Percentiles rank a stretch among this genome's conserved stretches.
Conservation (phyloP, 2,113 vertebrate species). For the Balaenoptera acutorostrata region DNA sequence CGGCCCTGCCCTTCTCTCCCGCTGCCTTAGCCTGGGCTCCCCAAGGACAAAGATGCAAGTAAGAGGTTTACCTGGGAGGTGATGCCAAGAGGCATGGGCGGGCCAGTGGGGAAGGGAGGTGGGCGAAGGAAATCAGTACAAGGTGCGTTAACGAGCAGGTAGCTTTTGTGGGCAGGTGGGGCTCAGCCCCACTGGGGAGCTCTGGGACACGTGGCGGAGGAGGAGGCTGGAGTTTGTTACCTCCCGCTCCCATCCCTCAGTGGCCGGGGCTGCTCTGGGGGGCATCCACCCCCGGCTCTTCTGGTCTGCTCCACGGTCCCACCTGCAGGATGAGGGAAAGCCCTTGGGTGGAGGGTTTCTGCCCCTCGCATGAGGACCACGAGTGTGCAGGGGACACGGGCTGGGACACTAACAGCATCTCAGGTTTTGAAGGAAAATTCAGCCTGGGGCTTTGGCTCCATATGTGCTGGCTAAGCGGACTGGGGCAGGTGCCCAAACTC, state of each 20-base stretch:
- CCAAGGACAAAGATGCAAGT: not conserved
- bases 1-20: not conserved
- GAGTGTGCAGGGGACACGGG: not conserved
- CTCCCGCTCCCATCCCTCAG: not conserved
- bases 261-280: not conserved
- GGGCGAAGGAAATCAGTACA: not conserved
- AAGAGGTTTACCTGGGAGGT: not conserved
- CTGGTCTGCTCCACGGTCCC: not conserved
- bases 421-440: not conserved
- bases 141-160: not conserved
- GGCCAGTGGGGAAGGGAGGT: not conserved
- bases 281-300: not conserved
- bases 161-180: not conserved
- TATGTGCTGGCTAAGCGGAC: not conserved
- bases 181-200: not conserved
- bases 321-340: not conserved
- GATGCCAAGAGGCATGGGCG: not conserved
- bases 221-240: not conserved
- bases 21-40: not conserved
- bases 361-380: not conserved
- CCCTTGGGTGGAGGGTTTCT: not conserved
- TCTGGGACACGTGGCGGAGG: not conserved
- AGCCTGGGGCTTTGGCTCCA: not conserved
- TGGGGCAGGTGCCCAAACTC: not conserved
- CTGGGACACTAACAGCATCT: not conserved